Base-by-base conservation (phyloP, 2,113 vertebrate species). In the Butorides virescens region DNA sequence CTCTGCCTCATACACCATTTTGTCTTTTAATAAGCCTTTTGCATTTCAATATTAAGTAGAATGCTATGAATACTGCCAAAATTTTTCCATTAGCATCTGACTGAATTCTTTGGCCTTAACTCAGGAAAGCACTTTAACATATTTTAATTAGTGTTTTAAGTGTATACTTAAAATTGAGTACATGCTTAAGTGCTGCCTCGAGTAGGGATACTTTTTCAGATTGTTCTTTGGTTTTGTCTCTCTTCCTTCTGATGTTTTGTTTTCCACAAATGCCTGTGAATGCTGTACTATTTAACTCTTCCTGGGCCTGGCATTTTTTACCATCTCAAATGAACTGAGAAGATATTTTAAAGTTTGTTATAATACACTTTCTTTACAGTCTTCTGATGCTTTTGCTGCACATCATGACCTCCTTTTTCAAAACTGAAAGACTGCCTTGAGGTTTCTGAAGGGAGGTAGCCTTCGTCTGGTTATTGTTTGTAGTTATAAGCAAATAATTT, bases 141-240 rank as follows among this genome's bases (percentile, higher is more conserved):
- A 68, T 85, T 95, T 93, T 85, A 94, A 66, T 92, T 67, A 55
- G 13, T 5, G 10, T 75, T 95, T 90, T 87, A 95, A 94, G 39
- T 63, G n/a, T 81, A 37, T 81, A 81, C 83, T 89, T 92, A 80
- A 74, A 86, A 82, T 66, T 61, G 49, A 95, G 44, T 72, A 46
- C 39, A 14, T 36, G 19, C 71, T 92, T 83, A 93, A 88, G 36
- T 85, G 44, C 30, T 91, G 36, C 66, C 16, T 62, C 78, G 62
- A 87, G 30, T 87, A 59, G 36, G 47, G 91, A 78, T 81, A 30
- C 23, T 85, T 94, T 65, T 81, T 61, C 34, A 72, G 50, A 30
- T 75, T 84, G 44, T 67, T 85, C 47, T 93, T 95, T 65, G 21
- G 12, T 59, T 87, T 68, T 90, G 9, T 75, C 26, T 82, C 11